A percentile compares a stretch with the other conserved stretches of the same genome.
Conservation (phyloP, 2,113 vertebrate species). For the Nyctereutes procyonoides region DNA sequence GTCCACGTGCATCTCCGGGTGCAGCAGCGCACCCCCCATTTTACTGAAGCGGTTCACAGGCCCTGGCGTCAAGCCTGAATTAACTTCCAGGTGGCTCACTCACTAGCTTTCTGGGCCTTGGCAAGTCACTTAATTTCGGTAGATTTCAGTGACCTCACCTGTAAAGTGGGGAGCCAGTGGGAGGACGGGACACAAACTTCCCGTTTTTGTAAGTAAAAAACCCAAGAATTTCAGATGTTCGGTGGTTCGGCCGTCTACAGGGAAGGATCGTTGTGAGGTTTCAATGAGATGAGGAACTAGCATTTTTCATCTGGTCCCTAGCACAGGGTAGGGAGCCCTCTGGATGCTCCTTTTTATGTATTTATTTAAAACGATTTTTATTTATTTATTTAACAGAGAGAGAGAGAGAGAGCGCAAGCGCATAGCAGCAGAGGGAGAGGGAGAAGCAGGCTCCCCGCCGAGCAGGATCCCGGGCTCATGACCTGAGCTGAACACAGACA, state of each 20-base stretch:
- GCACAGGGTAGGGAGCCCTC: not conserved
- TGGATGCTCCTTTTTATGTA: too few species aligned
- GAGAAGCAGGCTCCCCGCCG: too few species aligned
- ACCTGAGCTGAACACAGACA: too few species aligned
- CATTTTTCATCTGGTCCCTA: not conserved
- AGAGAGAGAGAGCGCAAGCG: too few species aligned
- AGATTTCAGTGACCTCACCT: not conserved
- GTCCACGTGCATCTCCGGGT: too few species aligned
- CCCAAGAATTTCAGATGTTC: not conserved
- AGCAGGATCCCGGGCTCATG: too few species aligned
- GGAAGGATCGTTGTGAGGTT: not conserved
- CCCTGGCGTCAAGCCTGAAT: not conserved
- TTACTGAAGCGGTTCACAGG: rapidly evolving
- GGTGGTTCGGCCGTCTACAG: not conserved
- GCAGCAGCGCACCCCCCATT: rapidly evolving
- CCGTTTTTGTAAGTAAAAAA: not conserved
- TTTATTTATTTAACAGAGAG: too few species aligned
- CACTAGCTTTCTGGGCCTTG: not conserved
- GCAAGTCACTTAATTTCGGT: not conserved
- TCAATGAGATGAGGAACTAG: not conserved
- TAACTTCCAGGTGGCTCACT: not conserved
- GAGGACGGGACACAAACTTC: not conserved
- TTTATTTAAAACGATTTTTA: too few species aligned
- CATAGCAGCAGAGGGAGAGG: too few species aligned
- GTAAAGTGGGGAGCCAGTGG: not conserved